A percentile compares a stretch with the other conserved stretches of the same genome.
Evolutionary conservation across 2,888 invertebrate genomes (phyloP).

Genomic region (Trachelus troglodyta): DNA sequence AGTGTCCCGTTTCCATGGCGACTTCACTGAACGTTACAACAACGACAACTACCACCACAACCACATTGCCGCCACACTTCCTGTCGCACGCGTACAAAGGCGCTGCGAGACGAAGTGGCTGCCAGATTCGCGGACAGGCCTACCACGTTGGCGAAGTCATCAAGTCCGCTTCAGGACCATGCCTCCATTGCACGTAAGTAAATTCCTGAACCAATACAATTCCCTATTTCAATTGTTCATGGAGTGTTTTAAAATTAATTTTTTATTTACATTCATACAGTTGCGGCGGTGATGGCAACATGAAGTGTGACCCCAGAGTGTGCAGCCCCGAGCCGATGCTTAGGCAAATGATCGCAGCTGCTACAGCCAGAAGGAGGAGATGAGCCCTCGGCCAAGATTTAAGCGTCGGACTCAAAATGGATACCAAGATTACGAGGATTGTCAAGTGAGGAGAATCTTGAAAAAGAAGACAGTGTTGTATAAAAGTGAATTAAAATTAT

Average conservation of each 20-base stretch:
- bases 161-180: constrained; percentile 88
- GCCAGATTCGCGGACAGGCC: constrained; percentile 86
- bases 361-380: constrained; percentile 79
- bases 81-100: constrained; percentile 83
- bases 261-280: constrained; percentile 68
- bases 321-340: constrained; percentile 92
- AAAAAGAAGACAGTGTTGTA: constrained; percentile 47
- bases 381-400: constrained; percentile 64
- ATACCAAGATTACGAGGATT: constrained; percentile 23
- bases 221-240: constrained; percentile 3
- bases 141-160: constrained; percentile 89
- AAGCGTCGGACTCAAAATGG: constrained; percentile 18
- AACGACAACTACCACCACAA: constrained; percentile 87
- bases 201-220: constrained; percentile 18
- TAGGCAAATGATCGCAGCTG: constrained; percentile 89
- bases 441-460: constrained; percentile 27
- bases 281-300: constrained; percentile 92
- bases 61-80: constrained; percentile 85
- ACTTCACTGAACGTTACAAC: constrained; percentile 84
- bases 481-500: constrained; percentile 58
- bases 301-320: constrained; percentile 93
- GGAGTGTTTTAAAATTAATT: constrained; percentile 8
- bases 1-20: constrained; percentile 92
- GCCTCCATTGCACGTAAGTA: constrained; percentile 94
- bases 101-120: constrained; percentile 80